Evolutionary conservation across 1,140 invertebrate genomes (phyloP).

Genomic region (Hermetia illucens): DNA sequence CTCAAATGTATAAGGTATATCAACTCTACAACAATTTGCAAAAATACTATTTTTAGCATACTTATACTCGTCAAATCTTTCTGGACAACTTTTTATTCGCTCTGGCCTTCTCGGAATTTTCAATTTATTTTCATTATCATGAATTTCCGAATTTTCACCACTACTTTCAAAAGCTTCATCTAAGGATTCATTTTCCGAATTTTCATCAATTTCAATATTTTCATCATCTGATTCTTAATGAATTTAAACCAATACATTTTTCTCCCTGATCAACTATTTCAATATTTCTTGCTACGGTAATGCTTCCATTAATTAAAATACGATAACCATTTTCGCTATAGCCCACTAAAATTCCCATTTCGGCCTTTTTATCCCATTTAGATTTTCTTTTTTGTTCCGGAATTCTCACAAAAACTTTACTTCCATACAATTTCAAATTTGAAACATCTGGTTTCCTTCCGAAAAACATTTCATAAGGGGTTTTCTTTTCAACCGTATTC

Average conservation of each 20-base stretch:
- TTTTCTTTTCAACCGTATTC: conserved; percentile 25
- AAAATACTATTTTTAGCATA: conserved; percentile 19
- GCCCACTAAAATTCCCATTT: conserved; percentile 5
- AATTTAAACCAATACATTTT: conserved; percentile 4
- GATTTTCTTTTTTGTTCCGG: conserved; percentile 19
- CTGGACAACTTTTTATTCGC: no score
- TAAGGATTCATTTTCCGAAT: conserved; percentile 11
- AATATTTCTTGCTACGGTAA: conserved; percentile 9
- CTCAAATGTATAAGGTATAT: conserved; percentile 15
- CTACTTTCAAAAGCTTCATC: no score
- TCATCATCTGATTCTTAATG: no score
- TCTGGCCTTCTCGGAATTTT: no score
- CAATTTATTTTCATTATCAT: no score
- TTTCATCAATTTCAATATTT: conserved; percentile 10
- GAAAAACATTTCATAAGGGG: conserved; percentile 27
- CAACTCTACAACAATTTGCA: conserved; percentile 21
- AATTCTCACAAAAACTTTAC: conserved; percentile 20
- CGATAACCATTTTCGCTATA: conserved; percentile 2
- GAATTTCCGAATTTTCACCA: no score
- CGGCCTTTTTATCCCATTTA: conserved; percentile 24
- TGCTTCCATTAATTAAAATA: conserved; percentile 6
- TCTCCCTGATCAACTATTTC: conserved; percentile 5
- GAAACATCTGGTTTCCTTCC: conserved; percentile 17
- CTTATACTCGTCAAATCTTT: no score
- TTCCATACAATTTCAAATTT: conserved; percentile 17